These are phyloP conservation scores for Pavo muticus DNA, from an alignment of 2,113 vertebrate genomes.

Conservation along the genomic window DNA sequence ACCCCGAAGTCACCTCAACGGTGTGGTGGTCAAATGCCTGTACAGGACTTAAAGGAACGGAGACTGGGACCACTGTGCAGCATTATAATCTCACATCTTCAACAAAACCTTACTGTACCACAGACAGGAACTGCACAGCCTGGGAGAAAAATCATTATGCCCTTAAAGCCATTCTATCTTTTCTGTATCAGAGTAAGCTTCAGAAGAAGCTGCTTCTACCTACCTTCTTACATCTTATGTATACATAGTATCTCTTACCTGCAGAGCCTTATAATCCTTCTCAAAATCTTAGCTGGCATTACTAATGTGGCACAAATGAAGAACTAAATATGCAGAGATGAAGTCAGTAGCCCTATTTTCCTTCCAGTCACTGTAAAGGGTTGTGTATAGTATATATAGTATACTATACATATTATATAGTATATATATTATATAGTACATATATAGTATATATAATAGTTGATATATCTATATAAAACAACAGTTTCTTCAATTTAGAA, in stretches of 20 bases:
- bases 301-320: not conserved
- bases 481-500: not conserved
- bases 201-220: not conserved
- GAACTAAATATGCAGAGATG: not conserved
- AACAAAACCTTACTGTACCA: not conserved
- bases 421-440: too few relatives aligned
- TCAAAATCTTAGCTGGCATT: not conserved
- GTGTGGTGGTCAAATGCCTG: not conserved
- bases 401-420: too few relatives aligned
- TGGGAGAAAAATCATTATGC: not conserved
- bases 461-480: not conserved
- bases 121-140: not conserved
- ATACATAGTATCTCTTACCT: not conserved
- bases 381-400: too few relatives aligned
- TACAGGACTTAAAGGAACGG: not conserved
- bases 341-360: not conserved
- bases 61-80: not conserved
- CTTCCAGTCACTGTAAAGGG: not conserved
- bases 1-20: not conserved
- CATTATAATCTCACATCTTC: not conserved
- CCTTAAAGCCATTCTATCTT: not conserved
- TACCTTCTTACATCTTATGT: not conserved
- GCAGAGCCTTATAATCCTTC: not conserved
- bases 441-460: not conserved
- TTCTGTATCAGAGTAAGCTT: not conserved